Evolutionary conservation across 2,797 vertebrate species (phyloP).

Genomic region (Poliocrania exsul): DNA sequence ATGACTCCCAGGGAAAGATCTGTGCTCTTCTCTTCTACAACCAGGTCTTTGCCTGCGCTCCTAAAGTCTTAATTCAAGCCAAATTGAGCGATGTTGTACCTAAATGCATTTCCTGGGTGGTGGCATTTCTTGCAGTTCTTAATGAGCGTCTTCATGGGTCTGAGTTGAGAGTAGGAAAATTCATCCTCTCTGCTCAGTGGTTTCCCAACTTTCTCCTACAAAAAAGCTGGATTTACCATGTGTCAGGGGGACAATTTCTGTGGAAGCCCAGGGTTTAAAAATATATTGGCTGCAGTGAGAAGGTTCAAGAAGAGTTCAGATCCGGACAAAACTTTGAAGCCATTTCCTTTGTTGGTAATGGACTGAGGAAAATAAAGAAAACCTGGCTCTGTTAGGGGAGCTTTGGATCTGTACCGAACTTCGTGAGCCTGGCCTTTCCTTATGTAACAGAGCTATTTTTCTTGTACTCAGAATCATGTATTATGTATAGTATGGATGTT

Average conservation of each 20-base stretch:
- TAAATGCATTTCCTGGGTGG: neutral
- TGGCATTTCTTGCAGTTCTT: neutral
- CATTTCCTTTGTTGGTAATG: constrained; percentile 22
- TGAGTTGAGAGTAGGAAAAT: neutral
- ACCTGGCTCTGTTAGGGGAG: neutral
- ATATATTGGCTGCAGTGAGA: neutral
- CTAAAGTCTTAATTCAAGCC: neutral
- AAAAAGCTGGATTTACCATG: neutral
- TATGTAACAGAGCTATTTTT: neutral
- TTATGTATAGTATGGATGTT: constrained; percentile 20
- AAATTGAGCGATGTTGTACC: neutral
- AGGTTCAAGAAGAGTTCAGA: constrained; percentile 54
- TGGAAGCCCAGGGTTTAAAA: neutral
- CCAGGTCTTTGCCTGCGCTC: neutral
- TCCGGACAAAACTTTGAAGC: neutral
- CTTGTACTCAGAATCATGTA: constrained; percentile 20
- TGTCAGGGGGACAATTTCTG: neutral
- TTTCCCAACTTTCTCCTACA: neutral
- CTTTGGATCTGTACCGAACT: constrained; percentile 26
- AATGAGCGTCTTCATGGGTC: neutral
- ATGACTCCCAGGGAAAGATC: neutral
- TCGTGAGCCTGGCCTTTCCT: neutral
- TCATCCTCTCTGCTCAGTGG: neutral
- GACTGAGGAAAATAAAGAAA: neutral
- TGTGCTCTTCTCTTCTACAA: neutral